phyloP scores from a whole-genome alignment of 2,113 vertebrate genomes.

The Psephotus haematonotus region DNA sequence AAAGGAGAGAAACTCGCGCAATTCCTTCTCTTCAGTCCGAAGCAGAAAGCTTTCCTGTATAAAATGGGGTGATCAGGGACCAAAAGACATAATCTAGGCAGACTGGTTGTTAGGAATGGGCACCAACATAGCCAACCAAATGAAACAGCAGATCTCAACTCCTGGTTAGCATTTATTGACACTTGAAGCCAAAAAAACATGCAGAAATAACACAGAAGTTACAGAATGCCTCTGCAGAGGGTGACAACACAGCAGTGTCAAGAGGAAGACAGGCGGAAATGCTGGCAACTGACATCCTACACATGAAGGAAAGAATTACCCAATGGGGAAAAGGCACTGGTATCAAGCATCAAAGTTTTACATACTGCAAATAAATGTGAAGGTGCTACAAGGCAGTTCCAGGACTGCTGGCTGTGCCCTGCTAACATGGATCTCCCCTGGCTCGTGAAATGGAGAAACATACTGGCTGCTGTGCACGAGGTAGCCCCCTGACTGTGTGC shows the following conservation, averaged over 20 bases:
- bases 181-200: neutral
- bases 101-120: neutral
- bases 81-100: neutral
- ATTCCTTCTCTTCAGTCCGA: neutral
- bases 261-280: neutral
- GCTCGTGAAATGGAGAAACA: neutral
- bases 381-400: neutral
- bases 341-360: neutral
- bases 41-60: neutral
- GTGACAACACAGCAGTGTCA: neutral
- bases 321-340: neutral
- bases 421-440: neutral
- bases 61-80: neutral
- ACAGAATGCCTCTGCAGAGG: neutral
- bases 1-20: neutral
- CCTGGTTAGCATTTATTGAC: neutral
- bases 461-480: fast-evolving
- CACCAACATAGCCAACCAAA: neutral
- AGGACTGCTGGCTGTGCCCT: neutral
- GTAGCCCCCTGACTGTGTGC: neutral
- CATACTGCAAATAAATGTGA: neutral
- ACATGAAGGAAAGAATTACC: neutral
- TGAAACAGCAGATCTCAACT: neutral
- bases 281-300: neutral
- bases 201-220: neutral